phyloP scores from a whole-genome alignment of 2,888 invertebrate species.

The Sepioteuthis lessoniana region DNA sequence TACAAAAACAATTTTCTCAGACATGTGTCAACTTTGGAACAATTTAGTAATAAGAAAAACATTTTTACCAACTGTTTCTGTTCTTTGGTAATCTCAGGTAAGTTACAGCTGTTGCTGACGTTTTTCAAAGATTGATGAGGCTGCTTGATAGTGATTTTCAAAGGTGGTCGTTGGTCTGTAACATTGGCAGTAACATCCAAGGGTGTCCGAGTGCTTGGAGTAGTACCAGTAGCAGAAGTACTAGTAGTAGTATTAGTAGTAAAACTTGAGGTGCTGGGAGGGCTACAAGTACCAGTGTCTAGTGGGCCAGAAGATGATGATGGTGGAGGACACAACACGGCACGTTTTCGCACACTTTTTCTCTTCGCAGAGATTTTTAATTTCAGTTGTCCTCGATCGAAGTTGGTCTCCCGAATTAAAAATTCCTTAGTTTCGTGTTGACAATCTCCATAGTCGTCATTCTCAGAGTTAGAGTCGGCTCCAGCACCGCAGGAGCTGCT shows the following conservation, averaged over 20 bases:
- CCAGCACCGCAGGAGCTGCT: not conserved
- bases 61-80: conserved; percentile 45
- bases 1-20: not conserved
- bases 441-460: conserved; percentile 40
- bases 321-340: conserved; percentile 35
- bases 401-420: conserved; percentile 51
- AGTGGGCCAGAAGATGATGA: not conserved
- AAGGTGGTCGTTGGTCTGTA: conserved; percentile 39
- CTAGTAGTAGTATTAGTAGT: conserved; percentile 35
- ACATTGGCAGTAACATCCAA: conserved; percentile 44
- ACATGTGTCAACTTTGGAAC: not conserved
- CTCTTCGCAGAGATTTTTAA: conserved; percentile 50
- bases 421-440: conserved; percentile 51
- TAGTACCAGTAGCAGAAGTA: conserved; percentile 35
- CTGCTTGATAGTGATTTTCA: conserved; percentile 45
- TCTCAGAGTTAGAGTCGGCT: conserved; percentile 39
- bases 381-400: conserved; percentile 51
- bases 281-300: not conserved
- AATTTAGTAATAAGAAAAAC: not conserved
- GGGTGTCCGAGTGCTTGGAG: not conserved
- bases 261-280: not conserved
- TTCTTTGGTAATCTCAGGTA: conserved; percentile 36
- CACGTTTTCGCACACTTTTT: conserved; percentile 41
- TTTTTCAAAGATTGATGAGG: conserved; percentile 37
- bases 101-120: not conserved